Conservation (phyloP, 2,888 invertebrate species). For the Acrocyrtus sp. region DNA sequence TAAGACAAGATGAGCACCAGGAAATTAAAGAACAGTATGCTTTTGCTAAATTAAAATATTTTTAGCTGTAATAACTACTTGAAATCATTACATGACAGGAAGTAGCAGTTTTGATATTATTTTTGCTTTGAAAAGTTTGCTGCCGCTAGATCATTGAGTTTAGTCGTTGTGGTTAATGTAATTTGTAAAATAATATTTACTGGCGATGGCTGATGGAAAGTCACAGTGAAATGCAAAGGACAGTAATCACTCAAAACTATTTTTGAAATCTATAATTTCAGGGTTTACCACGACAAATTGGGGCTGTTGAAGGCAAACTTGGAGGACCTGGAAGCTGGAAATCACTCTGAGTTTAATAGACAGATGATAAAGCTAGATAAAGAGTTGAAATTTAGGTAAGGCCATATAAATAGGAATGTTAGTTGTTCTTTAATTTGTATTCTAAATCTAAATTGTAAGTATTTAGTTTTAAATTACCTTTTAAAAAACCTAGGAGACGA, state of each 20-base stretch:
- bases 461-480: too few relatives aligned
- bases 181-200: too few relatives aligned
- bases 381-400: conserved; percentile 31
- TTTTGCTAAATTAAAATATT: background rate
- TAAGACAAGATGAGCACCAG: conserved; percentile 69
- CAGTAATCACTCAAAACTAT: too few relatives aligned
- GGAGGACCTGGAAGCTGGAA: conserved; percentile 86
- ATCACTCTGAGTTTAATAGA: conserved; percentile 76
- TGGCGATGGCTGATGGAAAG: too few relatives aligned
- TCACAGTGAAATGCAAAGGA: too few relatives aligned
- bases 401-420: background rate
- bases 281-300: conserved; percentile 91
- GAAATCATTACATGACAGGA: background rate
- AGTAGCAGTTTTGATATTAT: too few relatives aligned
- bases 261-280: too few relatives aligned
- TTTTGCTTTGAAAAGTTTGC: too few relatives aligned
- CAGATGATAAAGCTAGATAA: conserved; percentile 32
- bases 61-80: too few relatives aligned
- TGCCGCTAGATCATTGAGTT: too few relatives aligned
- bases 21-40: conserved; percentile 90
- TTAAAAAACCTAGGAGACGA: conserved; percentile 70
- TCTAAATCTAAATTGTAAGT: too few relatives aligned
- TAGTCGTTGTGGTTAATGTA: too few relatives aligned
- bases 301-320: conserved; percentile 82
- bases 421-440: background rate